Evolutionary conservation across 2,888 invertebrate species (phyloP), one percentile per base, ranked within the genome.

Genomic region (Drosophila eohydei): DNA sequence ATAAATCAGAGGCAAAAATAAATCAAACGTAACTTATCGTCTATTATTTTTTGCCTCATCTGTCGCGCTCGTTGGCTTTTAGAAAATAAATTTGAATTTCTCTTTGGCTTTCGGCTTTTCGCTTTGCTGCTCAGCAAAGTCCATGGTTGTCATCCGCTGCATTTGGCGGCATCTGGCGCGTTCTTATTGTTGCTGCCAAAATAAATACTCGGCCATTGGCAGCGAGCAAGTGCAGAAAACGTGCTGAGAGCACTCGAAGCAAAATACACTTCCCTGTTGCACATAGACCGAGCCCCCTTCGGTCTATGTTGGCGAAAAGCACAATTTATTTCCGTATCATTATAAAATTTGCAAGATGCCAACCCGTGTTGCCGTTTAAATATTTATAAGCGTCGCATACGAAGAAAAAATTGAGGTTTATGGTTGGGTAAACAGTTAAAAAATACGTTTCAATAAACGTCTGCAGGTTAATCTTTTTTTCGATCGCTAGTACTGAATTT

Each of bases 251-350:
- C 51, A 46, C 12, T 59, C 61, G 38, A 38, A 44, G 41, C 52
- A 46, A 50, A 64, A 63, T 61, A 70, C 69, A 74, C 44, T 80
- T 64, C 30, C 66, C 61, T 55, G 69, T 61, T 61, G 36, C 44
- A 66, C 52, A 8, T 26, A 54, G 36, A 52, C 21, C 7, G 8
- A 4, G 6, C 30, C 9, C 21, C 68, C 34, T 21, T n/a, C 12
- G 38, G 2, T 14, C 38, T 16, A 30, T 8, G 7, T 9, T 21
- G 6, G 16, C 28, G 8, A 41, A 28, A 55, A 40, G 71, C 64
- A 68, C 71, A 74, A 71, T 74, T 78, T 84, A 80, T 87, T 85
- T 85, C 84, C 84, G 85, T 78, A 71, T 89, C 73, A 66, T 67
- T 71, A 61, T 72, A 61, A 60, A 74, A 68, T 83, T 78, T 72